Percentiles rank a stretch among this genome's conserved stretches.
Conservation (phyloP, 2,888 invertebrate species). For the Cataglyphis livida region DNA sequence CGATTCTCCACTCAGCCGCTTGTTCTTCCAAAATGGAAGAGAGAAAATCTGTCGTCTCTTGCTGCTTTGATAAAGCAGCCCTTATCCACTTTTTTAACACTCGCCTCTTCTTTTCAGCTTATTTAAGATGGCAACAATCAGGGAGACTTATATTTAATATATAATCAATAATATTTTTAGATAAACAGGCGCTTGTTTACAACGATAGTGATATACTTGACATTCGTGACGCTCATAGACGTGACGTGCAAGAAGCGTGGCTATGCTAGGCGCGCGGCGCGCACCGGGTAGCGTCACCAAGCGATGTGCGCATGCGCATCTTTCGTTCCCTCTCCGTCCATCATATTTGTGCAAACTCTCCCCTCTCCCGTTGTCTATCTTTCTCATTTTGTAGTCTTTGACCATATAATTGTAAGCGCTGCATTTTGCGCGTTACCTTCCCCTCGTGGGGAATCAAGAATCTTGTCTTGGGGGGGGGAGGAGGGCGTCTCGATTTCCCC, state of each 20-base stretch:
- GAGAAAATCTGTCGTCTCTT: slow-evolving; percentile 4
- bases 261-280: slow-evolving; percentile 12
- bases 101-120: background rate
- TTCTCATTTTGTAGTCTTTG: background rate
- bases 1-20: background rate
- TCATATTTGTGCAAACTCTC: background rate
- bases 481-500: no score
- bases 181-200: background rate
- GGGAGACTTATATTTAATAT: background rate
- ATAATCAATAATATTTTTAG: background rate
- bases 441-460: no score
- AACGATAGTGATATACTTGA: background rate
- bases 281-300: slow-evolving; percentile 30
- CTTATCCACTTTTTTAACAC: background rate
- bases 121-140: background rate
- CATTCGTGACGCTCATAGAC: background rate
- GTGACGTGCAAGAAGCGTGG: slow-evolving; percentile 35
- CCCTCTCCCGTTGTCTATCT: background rate
- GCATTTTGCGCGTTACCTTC: background rate
- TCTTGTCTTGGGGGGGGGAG: background rate
- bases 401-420: background rate
- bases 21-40: slow-evolving; percentile 37
- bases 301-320: slow-evolving; percentile 23
- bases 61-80: background rate
- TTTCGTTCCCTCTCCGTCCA: background rate